Evolutionary conservation across 2,797 vertebrate genomes (phyloP).

Genomic region (Gadopsis marmoratus): DNA sequence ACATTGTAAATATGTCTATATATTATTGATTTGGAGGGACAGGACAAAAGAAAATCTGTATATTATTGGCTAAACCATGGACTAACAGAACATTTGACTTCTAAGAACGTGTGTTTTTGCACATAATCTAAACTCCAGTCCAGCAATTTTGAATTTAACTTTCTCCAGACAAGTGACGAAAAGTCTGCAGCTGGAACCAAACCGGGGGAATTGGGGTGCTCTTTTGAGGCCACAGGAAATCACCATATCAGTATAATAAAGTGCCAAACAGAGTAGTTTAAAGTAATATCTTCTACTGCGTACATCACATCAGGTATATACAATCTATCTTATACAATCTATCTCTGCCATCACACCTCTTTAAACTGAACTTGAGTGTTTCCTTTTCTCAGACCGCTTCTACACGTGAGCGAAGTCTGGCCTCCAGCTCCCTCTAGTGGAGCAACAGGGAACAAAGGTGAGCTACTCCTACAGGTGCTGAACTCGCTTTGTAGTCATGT

Average conservation of each 20-base stretch:
- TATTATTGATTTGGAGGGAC: neutral
- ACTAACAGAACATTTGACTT: too few species aligned
- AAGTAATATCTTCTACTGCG: neutral
- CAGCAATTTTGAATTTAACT: too few species aligned
- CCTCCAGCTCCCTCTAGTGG: conserved; percentile 66
- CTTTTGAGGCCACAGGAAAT: neutral
- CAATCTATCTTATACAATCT: too few species aligned
- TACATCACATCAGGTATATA: neutral
- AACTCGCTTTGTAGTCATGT: neutral
- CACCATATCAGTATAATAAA: neutral
- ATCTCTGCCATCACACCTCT: too few species aligned
- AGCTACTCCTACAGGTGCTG: conserved; percentile 35
- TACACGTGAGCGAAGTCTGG: neutral
- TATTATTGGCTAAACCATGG: too few species aligned
- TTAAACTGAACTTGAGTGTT: neutral
- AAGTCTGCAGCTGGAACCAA: too few species aligned
- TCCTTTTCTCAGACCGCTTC: neutral
- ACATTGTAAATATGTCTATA: neutral
- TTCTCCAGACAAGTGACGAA: too few species aligned
- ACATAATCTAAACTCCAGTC: too few species aligned
- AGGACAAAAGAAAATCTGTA: neutral
- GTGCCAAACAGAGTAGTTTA: neutral
- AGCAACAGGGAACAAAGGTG: conserved; percentile 63
- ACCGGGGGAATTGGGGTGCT: too few species aligned
- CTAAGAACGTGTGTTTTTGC: too few species aligned